phyloP scores from a whole-genome alignment of 2,113 vertebrate species.

The Takifugu bimaculatus region DNA sequence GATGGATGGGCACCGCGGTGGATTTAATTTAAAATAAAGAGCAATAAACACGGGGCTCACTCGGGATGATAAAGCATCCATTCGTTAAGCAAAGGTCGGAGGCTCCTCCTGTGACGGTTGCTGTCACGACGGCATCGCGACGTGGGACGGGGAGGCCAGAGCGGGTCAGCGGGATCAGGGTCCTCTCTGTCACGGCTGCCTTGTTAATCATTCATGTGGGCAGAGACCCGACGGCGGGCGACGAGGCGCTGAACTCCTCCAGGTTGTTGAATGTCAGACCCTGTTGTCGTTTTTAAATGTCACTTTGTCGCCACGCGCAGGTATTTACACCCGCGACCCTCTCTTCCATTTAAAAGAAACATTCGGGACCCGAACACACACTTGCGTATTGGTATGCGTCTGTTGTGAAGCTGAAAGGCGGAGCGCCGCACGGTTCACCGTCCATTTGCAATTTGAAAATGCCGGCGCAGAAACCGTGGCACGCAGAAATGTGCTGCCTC shows the following conservation, averaged over 20 bases:
- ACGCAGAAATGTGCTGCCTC: conserved; percentile 59
- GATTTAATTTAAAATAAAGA: conserved; percentile 79
- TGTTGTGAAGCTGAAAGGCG: conserved; percentile 1
- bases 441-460: conserved; percentile 32
- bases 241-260: conserved; percentile 14
- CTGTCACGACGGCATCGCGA: conserved; percentile 61
- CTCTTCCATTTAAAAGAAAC: background rate
- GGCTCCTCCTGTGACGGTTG: conserved; percentile 67
- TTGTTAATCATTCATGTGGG: conserved; percentile 74
- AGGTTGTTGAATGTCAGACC: conserved; percentile 38
- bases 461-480: conserved; percentile 39
- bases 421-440: too few species aligned
- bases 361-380: too few species aligned
- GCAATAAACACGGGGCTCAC: conserved; percentile 61
- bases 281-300: conserved; percentile 29
- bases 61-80: conserved; percentile 66
- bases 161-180: conserved; percentile 42
- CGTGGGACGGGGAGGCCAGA: conserved; percentile 35
- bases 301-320: conserved; percentile 11
- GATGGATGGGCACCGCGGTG: conserved; percentile 69
- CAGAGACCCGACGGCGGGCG: conserved; percentile 56
- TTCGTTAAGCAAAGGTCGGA: conserved; percentile 83
- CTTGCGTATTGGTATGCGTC: background rate
- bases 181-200: conserved; percentile 52
- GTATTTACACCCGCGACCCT: background rate